These are phyloP conservation scores for Aelia acuminata DNA, from an alignment of 2,888 invertebrate genomes.

Conservation along the genomic window DNA sequence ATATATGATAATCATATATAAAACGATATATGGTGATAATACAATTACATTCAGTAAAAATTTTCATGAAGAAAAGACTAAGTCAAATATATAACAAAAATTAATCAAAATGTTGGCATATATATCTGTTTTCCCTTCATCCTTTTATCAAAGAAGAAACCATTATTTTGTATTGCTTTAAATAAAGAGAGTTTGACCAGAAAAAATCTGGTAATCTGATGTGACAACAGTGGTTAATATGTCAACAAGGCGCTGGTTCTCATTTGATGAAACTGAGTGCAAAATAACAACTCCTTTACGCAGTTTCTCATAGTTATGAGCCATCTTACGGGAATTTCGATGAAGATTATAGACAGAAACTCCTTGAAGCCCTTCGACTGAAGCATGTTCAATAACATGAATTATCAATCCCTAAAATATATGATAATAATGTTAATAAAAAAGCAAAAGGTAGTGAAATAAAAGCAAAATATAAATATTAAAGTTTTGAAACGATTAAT, in stretches of 20 bases:
- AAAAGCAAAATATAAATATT: not conserved
- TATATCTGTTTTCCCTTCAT: not conserved
- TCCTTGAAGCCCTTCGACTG: conserved; percentile 66
- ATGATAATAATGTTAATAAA: conserved; percentile 9
- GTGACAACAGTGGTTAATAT: conserved; percentile 66
- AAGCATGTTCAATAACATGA: conserved; percentile 66
- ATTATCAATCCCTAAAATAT: conserved; percentile 66
- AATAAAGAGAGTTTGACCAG: conserved; percentile 67
- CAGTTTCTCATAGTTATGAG: conserved; percentile 67
- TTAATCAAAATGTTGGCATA: not conserved
- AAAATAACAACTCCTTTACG: conserved; percentile 67
- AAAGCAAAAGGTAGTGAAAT: not conserved
- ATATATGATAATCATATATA: not conserved
- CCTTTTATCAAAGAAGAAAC: not conserved
- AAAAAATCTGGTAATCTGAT: conserved; percentile 66
- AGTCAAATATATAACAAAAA: not conserved
- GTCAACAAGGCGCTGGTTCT: conserved; percentile 65
- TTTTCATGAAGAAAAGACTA: not conserved
- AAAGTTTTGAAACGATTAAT: too few relatives aligned
- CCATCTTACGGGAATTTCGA: conserved; percentile 66
- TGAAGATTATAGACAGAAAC: conserved; percentile 67
- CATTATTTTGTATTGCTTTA: conserved; percentile 60
- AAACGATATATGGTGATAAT: not conserved
- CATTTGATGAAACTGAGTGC: conserved; percentile 66
- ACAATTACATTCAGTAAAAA: not conserved